phyloP scores from a whole-genome alignment of 2,113 vertebrate genomes.

The Thoracochromis brauschi region DNA sequence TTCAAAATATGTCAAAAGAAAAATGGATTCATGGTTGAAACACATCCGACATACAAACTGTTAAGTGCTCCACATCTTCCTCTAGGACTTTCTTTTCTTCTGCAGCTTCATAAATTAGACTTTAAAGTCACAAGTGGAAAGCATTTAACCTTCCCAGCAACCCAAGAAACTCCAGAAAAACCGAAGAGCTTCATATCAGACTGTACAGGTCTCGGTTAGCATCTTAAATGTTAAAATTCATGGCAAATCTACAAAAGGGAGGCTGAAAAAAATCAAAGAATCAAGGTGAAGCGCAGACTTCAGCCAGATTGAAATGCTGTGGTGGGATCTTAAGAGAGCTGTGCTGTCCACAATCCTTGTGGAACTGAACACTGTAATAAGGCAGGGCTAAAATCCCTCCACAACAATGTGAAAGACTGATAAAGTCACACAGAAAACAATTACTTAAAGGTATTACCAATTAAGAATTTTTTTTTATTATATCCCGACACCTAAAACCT shows the following conservation, averaged over 20 bases:
- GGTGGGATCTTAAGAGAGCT: not conserved
- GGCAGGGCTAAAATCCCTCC: not conserved
- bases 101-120: not conserved
- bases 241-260: not conserved
- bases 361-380: not conserved
- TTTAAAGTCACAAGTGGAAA: not conserved
- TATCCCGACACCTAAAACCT: not conserved
- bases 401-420: not conserved
- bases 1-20: not conserved
- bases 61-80: not conserved
- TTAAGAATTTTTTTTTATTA: not conserved
- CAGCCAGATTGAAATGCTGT: not conserved
- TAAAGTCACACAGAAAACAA: not conserved
- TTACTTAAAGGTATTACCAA: not conserved
- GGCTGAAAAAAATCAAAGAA: not conserved
- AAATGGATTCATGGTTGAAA: not conserved
- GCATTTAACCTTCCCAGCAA: not conserved
- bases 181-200: not conserved
- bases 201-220: not conserved
- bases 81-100: not conserved
- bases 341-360: not conserved
- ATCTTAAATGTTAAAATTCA: not conserved
- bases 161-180: not conserved
- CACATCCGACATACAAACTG: not conserved
- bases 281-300: not conserved